A percentile compares a stretch with the other conserved stretches of the same genome.
phyloP scores from a whole-genome alignment of 2,113 vertebrate genomes.

The Bufo gargarizans region DNA sequence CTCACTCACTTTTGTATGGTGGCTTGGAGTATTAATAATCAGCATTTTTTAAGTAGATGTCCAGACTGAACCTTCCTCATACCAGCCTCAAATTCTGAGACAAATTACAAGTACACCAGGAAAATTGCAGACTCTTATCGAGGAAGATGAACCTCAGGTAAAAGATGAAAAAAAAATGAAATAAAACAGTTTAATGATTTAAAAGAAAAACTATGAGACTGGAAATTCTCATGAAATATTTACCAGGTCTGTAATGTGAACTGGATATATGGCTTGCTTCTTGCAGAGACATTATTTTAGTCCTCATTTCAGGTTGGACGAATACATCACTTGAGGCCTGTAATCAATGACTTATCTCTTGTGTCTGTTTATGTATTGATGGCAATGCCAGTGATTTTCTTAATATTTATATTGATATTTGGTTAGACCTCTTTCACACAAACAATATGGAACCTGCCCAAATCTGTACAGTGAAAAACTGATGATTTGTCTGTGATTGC shows the following conservation, averaged over 20 bases:
- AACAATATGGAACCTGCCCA: too few species aligned
- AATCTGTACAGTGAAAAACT: too few species aligned
- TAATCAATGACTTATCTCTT: not conserved
- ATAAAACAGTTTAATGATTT: not conserved
- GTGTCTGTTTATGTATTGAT: not conserved
- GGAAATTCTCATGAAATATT: not conserved
- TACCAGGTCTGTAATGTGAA: not conserved
- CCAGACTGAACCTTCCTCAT: not conserved
- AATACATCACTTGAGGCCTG: not conserved
- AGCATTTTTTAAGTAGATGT: not conserved
- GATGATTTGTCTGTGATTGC: too few species aligned
- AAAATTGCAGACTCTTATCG: slow-evolving; percentile 54
- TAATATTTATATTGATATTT: not conserved
- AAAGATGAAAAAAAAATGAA: not conserved
- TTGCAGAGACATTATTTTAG: not conserved
- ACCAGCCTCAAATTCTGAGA: slow-evolving; percentile 6
- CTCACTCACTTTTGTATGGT: not conserved
- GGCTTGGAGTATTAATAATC: not conserved
- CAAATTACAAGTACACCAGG: slow-evolving; percentile 14
- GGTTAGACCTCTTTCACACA: too few species aligned
- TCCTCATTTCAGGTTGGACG: not conserved
- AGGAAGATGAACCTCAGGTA: slow-evolving; percentile 59
- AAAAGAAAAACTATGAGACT: not conserved
- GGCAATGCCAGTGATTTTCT: not conserved
- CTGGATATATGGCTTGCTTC: not conserved